Evolutionary conservation across 2,888 invertebrate genomes (phyloP), one percentile per base, ranked within the genome.

Genomic region (Lottia gigantea): DNA sequence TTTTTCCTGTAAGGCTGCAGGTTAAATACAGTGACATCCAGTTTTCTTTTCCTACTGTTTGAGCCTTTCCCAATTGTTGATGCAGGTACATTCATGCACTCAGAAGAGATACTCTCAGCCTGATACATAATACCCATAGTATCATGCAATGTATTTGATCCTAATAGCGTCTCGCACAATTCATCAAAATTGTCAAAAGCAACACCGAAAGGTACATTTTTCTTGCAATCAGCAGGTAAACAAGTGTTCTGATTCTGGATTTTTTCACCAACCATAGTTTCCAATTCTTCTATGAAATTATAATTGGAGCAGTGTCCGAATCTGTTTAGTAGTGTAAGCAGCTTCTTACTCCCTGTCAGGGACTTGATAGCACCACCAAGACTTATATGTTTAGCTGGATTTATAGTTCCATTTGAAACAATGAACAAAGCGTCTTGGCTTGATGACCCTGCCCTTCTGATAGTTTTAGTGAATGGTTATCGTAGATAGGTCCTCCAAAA

Each of bases 51-150:
- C 49, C 49, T 16, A 19, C n/a, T n/a, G 16, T 49, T 49, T 19
- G 19, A 49, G 16, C 19, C 19, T 19, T 49, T 49, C 7, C n/a
- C 16, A 49, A n/a, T 19, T n/a, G 49, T n/a, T n/a, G 16, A n/a
- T 49, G n/a, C 15, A 31, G 31, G 31, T 31, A 31, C 31, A 31
- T 31, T 31, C 31, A 6, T 31, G 19, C n/a, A 49, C 16, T 6
- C 19, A 7, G 0, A n/a, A n/a, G 49, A n/a, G 49, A 49, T 49
- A 49, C 49, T 19, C 19, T 55, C 19, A 63, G 63, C 68, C 55
- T 73, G 73, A 40, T 73, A 71, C 55, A 73, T 14, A n/a, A 73
- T 71, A 49, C 73, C 73, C 66, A 71, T 72, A 26, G 73, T 73
- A 46, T 73, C 73, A 68, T 73, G 73, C 14, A 73, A 62, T 25